phyloP scores from a whole-genome alignment of 2,888 invertebrate genomes.

The Escarpia spicata region DNA sequence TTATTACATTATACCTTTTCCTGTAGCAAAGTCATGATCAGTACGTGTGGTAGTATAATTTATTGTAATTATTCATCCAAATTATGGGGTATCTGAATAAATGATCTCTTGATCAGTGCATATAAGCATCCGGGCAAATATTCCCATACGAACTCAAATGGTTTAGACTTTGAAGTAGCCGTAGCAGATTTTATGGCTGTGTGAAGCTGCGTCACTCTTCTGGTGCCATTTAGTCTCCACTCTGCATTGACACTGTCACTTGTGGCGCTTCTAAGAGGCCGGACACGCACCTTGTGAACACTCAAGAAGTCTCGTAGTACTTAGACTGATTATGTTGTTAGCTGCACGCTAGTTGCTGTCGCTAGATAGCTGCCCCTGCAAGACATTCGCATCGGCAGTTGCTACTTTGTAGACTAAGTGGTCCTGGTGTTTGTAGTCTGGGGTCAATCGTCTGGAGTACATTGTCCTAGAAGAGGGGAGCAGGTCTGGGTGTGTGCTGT shows the following conservation, averaged over 20 bases:
- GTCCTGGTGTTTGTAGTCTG: neutral
- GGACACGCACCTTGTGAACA: neutral
- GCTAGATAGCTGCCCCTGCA: neutral
- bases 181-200: neutral
- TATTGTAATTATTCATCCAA: no score
- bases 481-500: neutral
- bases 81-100: no score
- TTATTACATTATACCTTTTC: neutral
- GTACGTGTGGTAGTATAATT: no score
- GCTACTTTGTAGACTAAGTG: neutral
- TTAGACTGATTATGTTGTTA: constrained; percentile 16
- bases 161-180: neutral
- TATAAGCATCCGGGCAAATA: neutral
- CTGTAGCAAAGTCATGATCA: neutral
- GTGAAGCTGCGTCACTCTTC: neutral
- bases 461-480: neutral
- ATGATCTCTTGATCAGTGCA: no score
- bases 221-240: neutral
- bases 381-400: neutral
- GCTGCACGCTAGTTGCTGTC: neutral
- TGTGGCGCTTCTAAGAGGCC: neutral
- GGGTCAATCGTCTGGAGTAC: neutral
- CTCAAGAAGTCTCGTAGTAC: neutral
- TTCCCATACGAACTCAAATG: neutral
- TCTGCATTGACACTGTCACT: neutral